Base-by-base conservation (phyloP, 2,888 invertebrate species). In the Neuroscelio doddi region DNA sequence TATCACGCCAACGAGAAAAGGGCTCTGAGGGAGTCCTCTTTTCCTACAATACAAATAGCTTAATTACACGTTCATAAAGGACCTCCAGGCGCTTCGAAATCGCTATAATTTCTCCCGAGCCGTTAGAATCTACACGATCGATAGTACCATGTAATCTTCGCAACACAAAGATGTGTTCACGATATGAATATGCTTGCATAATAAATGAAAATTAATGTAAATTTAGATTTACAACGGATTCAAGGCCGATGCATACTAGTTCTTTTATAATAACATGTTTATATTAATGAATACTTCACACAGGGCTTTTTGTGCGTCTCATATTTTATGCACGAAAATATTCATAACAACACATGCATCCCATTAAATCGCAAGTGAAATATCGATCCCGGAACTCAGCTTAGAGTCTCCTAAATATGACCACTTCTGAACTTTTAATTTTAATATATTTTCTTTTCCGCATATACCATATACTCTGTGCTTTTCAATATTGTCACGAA, bases 31-130 rank as follows among this genome's bases (percentile, higher is more conserved):
- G 51, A 41, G 55, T 58, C 45, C 59, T 55, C 62, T 70, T 56
- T 61, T 49, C 64, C 58, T 68, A 71, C 71, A 72, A 72, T 72
- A 71, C 73, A 75, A 76, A 78, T 76, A 71, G 75, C 75, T 76
- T 78, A 79, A 79, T 79, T 77, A 75, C 70, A 77, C 72, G 71
- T 66, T 52, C 64, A 59, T 53, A 58, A 55, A 63, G 62, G 46
- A 56, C 74, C 70, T 46, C 50, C 55, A 57, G 67, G 65, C 69
- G 58, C 64, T 63, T 61, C 67, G 62, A 64, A 68, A 77, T 74
- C 66, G 74, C 73, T 72, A 74, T 76, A 73, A 79, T 76, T 74
- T 72, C 65, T 64, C 58, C 15, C 34, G 50, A 57, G 52, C 38
- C 50, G 34, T 46, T 55, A 50, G 46, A 55, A 50, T 9, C 52